Evolutionary conservation across 53 echinoderm and acorn worm genomes (phyloP), one percentile per base, ranked within the genome.

Genomic region (Holothuria scabra): DNA sequence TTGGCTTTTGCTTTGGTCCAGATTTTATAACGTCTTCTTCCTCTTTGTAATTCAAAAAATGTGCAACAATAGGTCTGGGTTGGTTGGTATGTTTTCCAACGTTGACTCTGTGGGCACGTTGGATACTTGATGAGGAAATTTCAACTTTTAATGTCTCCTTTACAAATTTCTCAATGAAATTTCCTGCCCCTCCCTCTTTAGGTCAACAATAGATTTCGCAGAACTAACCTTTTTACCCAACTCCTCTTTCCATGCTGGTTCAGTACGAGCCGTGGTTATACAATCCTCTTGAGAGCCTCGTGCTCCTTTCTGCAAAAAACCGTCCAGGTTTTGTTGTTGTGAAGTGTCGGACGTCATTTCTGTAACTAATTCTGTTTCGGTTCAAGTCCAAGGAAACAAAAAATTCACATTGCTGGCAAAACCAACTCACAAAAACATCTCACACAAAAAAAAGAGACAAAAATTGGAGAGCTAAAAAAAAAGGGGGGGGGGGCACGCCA

Each of bases 41-140:
- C 22, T 64, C 65, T 64, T 64, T 64, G 65, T 64, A 64, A 64
- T 64, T 31, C 65, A 8, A 13, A 12, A 64, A 64, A n/a, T 64
- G 65, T 28, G 31, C 65, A 19, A 24, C 31, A 21, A 25, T 64
- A 61, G 62, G 65, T 64, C 65, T 64, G 14, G 65, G 65, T 24
- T 64, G 65, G 12, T 64, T 64, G 0, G 65, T 26, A 64, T 64
- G 23, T 26, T 28, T 64, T 64, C 31, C 65, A 29, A 21, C 65
- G 16, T 1, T 13, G 22, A 64, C 24, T 64, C 26, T 64, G 20
- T 64, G 26, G 1, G 65, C 28, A 31, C 65, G 65, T 14, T 64
- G 65, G 5, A 64, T n/a, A 64, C 65, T 64, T 64, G 65, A 29
- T 28, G 65, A 31, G 28, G 65, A 24, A 29, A 64, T 28, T 12